A percentile compares a stretch with the other conserved stretches of the same genome.
These are phyloP conservation scores for Babylonia areolata DNA, from an alignment of 1,140 invertebrate species.

Conservation along the genomic window DNA sequence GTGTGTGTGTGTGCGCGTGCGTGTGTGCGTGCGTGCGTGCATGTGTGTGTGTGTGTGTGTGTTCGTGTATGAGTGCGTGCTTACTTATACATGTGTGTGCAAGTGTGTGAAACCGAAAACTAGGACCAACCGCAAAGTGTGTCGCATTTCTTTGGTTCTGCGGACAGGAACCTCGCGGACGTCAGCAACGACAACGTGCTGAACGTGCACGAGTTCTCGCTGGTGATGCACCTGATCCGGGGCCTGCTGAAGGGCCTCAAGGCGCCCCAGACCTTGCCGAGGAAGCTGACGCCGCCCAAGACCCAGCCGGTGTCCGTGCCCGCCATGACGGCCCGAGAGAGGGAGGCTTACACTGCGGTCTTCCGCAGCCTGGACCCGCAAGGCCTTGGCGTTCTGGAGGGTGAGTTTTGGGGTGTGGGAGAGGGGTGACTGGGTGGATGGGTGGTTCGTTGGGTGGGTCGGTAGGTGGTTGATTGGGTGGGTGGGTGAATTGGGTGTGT, in stretches of 20 bases:
- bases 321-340: slow-evolving; percentile 51
- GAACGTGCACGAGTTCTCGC: slow-evolving; percentile 68
- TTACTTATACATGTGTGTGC: too few relatives aligned
- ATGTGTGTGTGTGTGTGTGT: too few relatives aligned
- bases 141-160: neutral
- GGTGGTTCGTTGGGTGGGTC: too few relatives aligned
- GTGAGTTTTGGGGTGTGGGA: slow-evolving; percentile 45
- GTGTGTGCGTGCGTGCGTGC: neutral
- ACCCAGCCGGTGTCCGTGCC: slow-evolving; percentile 41
- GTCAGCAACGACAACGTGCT: slow-evolving; percentile 69
- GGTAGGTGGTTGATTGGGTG: too few relatives aligned
- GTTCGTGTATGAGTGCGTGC: too few relatives aligned
- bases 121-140: too few relatives aligned
- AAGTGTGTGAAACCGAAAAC: too few relatives aligned
- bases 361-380: slow-evolving; percentile 57
- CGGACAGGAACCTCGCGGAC: slow-evolving; percentile 68
- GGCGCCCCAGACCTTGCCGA: slow-evolving; percentile 58
- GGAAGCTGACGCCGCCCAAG: slow-evolving; percentile 53
- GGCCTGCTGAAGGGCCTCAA: slow-evolving; percentile 55
- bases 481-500: too few relatives aligned
- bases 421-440: too few relatives aligned
- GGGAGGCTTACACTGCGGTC: slow-evolving; percentile 57
- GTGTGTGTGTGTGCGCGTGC: slow-evolving; percentile 2
- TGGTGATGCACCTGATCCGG: slow-evolving; percentile 67
- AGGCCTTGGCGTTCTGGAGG: slow-evolving; percentile 52